Conservation (phyloP, 2,113 vertebrate genomes). For the Percina caprodes region DNA sequence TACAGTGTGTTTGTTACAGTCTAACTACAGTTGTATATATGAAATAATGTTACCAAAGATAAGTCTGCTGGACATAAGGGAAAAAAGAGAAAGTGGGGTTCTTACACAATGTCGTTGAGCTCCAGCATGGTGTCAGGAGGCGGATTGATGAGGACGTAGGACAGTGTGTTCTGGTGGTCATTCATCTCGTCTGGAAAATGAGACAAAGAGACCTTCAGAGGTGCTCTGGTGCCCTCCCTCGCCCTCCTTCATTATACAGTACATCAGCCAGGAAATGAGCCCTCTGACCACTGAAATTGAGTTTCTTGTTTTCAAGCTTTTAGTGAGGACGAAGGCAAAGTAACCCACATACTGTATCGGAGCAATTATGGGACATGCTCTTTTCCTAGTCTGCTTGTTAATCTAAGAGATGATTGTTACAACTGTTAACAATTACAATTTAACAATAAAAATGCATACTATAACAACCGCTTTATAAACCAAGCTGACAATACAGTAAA, state of each 20-base stretch:
- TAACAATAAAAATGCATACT: not conserved
- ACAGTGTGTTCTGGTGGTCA: slow-evolving; percentile 96
- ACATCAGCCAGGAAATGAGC: slow-evolving; percentile 52
- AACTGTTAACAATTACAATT: slow-evolving; percentile 11
- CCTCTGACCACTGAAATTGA: slow-evolving; percentile 26
- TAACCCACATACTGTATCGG: slow-evolving; percentile 1
- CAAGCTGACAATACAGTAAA: not conserved
- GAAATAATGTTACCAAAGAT: not conserved
- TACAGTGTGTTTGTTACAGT: not conserved
- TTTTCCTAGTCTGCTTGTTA: not conserved
- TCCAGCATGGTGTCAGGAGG: slow-evolving; percentile 95
- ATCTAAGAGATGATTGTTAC: not conserved
- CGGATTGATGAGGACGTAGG: slow-evolving; percentile 97
- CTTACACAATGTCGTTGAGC: slow-evolving; percentile 95
- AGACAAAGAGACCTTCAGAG: slow-evolving; percentile 59
- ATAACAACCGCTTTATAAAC: not conserved
- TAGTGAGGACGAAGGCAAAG: slow-evolving; percentile 7
- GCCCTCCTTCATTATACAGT: slow-evolving; percentile 35
- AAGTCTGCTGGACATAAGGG: not conserved
- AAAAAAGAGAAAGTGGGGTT: slow-evolving; percentile 10
- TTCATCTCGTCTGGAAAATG: slow-evolving; percentile 93
- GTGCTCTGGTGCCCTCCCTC: slow-evolving; percentile 14
- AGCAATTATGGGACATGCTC: not conserved
- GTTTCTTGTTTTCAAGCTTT: slow-evolving; percentile 3
- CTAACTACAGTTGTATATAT: too few relatives aligned